Percentiles rank a stretch among this genome's conserved stretches.
These are phyloP conservation scores for Cephus rjabovi DNA, from an alignment of 2,888 invertebrate species.

Conservation along the genomic window DNA sequence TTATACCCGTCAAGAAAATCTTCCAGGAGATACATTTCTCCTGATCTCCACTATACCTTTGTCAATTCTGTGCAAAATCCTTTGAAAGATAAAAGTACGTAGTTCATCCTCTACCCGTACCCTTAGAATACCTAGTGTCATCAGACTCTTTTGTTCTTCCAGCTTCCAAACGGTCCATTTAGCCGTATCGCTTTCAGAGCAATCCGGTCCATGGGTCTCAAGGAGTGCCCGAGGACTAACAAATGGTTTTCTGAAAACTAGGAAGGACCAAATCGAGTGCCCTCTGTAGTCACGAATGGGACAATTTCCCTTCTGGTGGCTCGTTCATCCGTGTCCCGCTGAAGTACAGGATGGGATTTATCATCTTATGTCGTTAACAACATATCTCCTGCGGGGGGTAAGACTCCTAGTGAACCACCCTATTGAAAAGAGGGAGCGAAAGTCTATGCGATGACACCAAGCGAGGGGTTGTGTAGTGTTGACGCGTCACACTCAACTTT, in stretches of 20 bases:
- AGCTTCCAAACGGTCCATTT: background rate
- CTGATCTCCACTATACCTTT: background rate
- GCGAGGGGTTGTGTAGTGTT: background rate
- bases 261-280: background rate
- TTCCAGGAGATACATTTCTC: background rate
- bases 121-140: background rate
- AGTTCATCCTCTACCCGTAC: background rate
- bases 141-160: background rate
- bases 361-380: background rate
- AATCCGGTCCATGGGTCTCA: background rate
- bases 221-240: background rate
- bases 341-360: background rate
- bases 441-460: background rate
- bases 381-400: background rate
- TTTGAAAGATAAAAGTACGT: background rate
- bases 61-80: background rate
- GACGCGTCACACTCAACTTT: constrained; percentile 24
- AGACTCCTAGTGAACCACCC: background rate
- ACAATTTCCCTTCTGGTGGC: background rate
- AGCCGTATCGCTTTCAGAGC: background rate
- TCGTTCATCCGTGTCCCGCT: background rate
- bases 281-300: background rate
- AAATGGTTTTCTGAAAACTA: background rate
- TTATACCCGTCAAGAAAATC: background rate
- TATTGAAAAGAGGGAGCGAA: background rate